Base-by-base conservation (phyloP, 2,113 vertebrate genomes). In the Calidris pygmaea region DNA sequence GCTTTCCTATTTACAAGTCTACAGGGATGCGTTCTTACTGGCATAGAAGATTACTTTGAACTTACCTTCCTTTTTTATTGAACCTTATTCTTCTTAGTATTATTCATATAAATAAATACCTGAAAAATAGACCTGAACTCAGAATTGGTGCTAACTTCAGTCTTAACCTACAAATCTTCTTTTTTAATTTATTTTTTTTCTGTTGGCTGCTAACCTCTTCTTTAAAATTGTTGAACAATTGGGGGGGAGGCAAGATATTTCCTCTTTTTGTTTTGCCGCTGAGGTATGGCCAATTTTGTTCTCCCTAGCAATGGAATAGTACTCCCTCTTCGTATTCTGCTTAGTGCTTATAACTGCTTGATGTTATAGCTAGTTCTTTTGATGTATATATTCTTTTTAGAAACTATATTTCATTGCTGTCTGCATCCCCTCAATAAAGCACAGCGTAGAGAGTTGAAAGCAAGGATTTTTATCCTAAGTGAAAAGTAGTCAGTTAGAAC, bases 221-320 rank as follows among this genome's bases (percentile, higher is more conserved):
- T 96, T 74, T 41, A 77, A 70, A 91, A 45, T 13, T 48, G 21
- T 52, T 52, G 39, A 91, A 90, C 71, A 68, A 24, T 9, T 79
- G 3, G 6, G 2, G 22, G 76, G 70, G 34, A 90, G 78, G 41
- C 35, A 79, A 1, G 2, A 75, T 22, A 9, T 22, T 95, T 94
- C 92, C 85, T 83, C 50, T 48, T 75, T 68, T 94, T 95, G 82
- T 95, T 95, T 86, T 95, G 53, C 58, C 7, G 39, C 63, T 76
- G 90, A 90, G 63, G 17, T 90, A 85, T 41, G 45, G 71, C 82
- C 35, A 24, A 0, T 32, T 29, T 65, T 11, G 10, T 32, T 74
- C 70, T 90, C 21, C 59, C 26, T 47, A n/a, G 27, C 23, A 48
- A 55, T 60, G 22, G 15, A 66, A 10, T 48, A 18, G 65, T 70